These are phyloP conservation scores for Andrena minutula DNA, from an alignment of 2,888 invertebrate genomes.

Conservation along the genomic window DNA sequence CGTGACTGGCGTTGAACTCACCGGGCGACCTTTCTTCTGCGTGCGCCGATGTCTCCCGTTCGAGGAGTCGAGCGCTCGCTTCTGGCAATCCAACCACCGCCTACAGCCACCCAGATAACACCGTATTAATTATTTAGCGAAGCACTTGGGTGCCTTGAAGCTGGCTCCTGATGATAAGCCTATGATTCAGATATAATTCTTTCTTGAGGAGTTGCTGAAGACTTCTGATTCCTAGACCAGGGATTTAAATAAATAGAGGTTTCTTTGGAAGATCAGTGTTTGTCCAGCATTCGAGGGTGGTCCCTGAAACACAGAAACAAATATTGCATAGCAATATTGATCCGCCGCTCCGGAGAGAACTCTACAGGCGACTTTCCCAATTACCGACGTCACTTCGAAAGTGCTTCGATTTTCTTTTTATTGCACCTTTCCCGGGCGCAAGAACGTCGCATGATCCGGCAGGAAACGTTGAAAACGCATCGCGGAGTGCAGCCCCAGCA, in stretches of 20 bases:
- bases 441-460: neutral
- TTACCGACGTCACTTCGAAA: neutral
- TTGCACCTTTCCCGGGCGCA: neutral
- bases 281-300: no score
- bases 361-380: neutral
- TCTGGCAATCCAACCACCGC: neutral
- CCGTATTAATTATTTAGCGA: conserved; percentile 1
- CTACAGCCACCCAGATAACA: conserved; percentile 5
- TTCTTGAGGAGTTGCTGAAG: no score
- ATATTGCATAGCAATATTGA: no score
- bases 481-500: conserved; percentile 6
- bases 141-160: neutral
- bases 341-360: no score
- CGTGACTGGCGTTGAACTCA: conserved; percentile 44
- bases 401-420: neutral
- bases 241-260: no score
- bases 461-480: conserved; percentile 13
- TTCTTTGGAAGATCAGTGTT: no score
- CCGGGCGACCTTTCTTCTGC: conserved; percentile 61
- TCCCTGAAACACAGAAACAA: no score
- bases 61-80: neutral
- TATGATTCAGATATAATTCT: no score
- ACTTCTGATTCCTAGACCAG: no score
- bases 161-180: no score
- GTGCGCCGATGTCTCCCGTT: conserved; percentile 67